Conservation (phyloP, 1,140 invertebrate genomes). For the Stegodyphus dumicola region DNA sequence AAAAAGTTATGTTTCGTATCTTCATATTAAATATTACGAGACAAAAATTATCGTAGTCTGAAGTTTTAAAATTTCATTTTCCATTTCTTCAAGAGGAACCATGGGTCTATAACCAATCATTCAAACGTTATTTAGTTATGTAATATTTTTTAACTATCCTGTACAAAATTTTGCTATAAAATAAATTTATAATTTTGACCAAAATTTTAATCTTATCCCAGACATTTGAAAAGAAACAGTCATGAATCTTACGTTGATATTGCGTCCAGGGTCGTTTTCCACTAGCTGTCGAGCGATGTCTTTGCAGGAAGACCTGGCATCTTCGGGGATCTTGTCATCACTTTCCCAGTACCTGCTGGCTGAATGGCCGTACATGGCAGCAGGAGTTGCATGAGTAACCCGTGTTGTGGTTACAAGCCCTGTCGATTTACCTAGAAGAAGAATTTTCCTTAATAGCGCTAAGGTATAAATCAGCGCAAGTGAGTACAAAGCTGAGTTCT, state of each 20-base stretch:
- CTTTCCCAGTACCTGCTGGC: conserved; percentile 83
- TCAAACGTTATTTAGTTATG: no score
- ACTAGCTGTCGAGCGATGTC: conserved; percentile 84
- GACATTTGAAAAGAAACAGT: not conserved
- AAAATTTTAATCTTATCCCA: not conserved
- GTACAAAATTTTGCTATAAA: no score
- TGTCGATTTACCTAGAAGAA: conserved; percentile 67
- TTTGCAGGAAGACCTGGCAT: conserved; percentile 68
- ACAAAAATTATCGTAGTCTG: no score
- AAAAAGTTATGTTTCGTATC: no score
- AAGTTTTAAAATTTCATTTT: no score
- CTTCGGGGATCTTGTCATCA: conserved; percentile 71
- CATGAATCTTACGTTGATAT: conserved; percentile 72
- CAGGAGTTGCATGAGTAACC: conserved; percentile 92
- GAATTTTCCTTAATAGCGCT: not conserved
- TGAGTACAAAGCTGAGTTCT: no score
- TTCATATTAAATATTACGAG: no score
- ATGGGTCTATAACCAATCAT: no score
- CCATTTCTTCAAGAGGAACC: no score
- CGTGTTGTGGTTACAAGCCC: conserved; percentile 92
- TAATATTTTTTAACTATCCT: no score
- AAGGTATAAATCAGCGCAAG: no score
- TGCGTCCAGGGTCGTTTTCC: conserved; percentile 75
- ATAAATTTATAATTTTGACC: no score
- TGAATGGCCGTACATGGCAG: conserved; percentile 83